Base-by-base conservation (phyloP, 2,888 invertebrate genomes). In the Pachymerium ferrugineum region DNA sequence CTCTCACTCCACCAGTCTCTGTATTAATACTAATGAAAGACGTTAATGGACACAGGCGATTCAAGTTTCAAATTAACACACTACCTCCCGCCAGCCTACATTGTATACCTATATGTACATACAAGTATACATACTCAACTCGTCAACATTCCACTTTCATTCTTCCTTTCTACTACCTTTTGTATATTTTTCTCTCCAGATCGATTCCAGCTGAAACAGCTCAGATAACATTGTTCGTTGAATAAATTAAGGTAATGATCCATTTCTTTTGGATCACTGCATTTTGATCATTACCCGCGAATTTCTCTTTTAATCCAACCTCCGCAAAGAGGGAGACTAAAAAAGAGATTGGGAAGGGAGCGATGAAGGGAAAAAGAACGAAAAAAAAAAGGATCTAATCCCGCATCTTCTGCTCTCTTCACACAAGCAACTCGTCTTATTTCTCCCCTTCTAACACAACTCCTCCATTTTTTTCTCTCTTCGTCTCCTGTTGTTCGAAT, bases 171-270 rank as follows among this genome's bases (percentile, higher is more conserved):
- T 25, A 28, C 54, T 54, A 28, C n/a, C 54, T 54, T 54, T 54
- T 54, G 54, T 54, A 54, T 54, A 54, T 47, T 54, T 54, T 54
- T 54, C 54, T 54, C 22, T 54, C 25, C 54, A 54, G 54, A 54
- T 54, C 54, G 54, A 54, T 54, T 19, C 54, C 54, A 25, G 54
- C 54, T 54, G 54, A 54, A 54, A 54, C 54, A 54, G 54, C 54
- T 54, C 54, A 54, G 54, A 54, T 54, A 54, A 54, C 54, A 54
- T 54, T 54, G 54, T 54, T 54, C 54, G 54, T 54, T 54, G 54
- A 54, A 54, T 54, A 54, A 54, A 54, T 54, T 54, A 54, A 54
- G 54, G 54, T 54, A 54, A 54, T 54, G 54, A 54, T 54, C 54
- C 54, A 54, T 54, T 54, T 54, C 47, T 54, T 54, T 25, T 54